phyloP scores from a whole-genome alignment of 2,888 invertebrate species.

The Trissoscelio sp. region DNA sequence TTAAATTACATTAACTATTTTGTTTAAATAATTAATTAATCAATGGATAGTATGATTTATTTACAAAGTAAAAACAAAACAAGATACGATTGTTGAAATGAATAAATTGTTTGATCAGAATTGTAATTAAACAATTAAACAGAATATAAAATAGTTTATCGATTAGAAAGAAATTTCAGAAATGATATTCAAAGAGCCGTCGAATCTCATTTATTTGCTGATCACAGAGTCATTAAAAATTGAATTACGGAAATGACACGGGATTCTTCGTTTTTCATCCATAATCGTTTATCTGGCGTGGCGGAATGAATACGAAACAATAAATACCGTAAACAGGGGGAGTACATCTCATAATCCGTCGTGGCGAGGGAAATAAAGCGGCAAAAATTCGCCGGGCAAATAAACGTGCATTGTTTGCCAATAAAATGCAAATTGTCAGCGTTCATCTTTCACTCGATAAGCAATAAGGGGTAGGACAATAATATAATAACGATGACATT shows the following conservation, averaged over 20 bases:
- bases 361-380: slow-evolving; percentile 49
- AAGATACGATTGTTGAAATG: too few species aligned
- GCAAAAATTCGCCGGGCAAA: slow-evolving; percentile 56
- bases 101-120: too few species aligned
- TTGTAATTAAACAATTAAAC: slow-evolving; percentile 1
- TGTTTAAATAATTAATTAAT: too few species aligned
- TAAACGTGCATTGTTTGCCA: slow-evolving; percentile 59
- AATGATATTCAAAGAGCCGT: slow-evolving; percentile 21
- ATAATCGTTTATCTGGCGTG: slow-evolving; percentile 49
- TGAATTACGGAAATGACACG: slow-evolving; percentile 53
- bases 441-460: slow-evolving; percentile 40
- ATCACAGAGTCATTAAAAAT: slow-evolving; percentile 59
- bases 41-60: too few species aligned
- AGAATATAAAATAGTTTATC: background rate
- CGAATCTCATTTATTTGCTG: slow-evolving; percentile 51
- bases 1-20: too few species aligned
- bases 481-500: background rate
- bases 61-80: too few species aligned
- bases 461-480: slow-evolving; percentile 34
- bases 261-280: slow-evolving; percentile 42
- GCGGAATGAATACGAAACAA: slow-evolving; percentile 62
- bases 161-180: slow-evolving; percentile 30
- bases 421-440: slow-evolving; percentile 59
- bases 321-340: slow-evolving; percentile 38
- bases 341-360: slow-evolving; percentile 52